A percentile compares a stretch with the other conserved stretches of the same genome.
These are phyloP conservation scores for Leptatherina wallacei DNA, from an alignment of 2,797 vertebrate genomes.

Conservation along the genomic window DNA sequence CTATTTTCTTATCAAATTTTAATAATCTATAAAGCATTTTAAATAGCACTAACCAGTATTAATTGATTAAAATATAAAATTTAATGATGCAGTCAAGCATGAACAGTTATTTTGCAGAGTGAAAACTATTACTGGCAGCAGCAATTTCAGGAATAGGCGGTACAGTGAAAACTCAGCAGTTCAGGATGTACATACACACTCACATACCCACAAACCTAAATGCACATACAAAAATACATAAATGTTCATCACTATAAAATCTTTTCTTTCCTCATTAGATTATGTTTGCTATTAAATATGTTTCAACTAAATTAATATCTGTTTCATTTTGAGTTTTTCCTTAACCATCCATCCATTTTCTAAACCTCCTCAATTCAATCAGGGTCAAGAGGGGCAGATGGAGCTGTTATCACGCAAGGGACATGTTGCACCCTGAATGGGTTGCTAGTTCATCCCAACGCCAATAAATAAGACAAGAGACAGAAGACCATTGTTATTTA, in stretches of 20 bases:
- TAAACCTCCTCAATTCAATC: not conserved
- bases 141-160: constrained; percentile 46
- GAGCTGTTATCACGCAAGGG: not conserved
- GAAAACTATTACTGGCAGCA: constrained; percentile 42
- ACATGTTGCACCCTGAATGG: not conserved
- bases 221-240: constrained; percentile 26
- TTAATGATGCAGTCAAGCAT: constrained; percentile 1
- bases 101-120: constrained; percentile 26
- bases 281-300: constrained; percentile 1
- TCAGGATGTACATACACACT: constrained; percentile 27
- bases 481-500: not conserved
- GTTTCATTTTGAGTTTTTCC: constrained; percentile 10
- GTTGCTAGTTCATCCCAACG: not conserved
- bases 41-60: not conserved
- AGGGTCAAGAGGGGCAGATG: too few species aligned
- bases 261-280: constrained; percentile 11
- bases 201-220: constrained; percentile 17
- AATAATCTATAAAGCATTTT: not conserved
- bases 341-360: too few species aligned
- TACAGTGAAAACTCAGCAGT: constrained; percentile 61
- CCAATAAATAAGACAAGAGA: not conserved
- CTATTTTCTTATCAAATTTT: not conserved
- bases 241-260: constrained; percentile 40
- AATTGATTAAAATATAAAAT: not conserved
- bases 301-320: constrained; percentile 24